Conservation (phyloP, 2,797 vertebrate genomes). For the Pangasius mekongensis region DNA sequence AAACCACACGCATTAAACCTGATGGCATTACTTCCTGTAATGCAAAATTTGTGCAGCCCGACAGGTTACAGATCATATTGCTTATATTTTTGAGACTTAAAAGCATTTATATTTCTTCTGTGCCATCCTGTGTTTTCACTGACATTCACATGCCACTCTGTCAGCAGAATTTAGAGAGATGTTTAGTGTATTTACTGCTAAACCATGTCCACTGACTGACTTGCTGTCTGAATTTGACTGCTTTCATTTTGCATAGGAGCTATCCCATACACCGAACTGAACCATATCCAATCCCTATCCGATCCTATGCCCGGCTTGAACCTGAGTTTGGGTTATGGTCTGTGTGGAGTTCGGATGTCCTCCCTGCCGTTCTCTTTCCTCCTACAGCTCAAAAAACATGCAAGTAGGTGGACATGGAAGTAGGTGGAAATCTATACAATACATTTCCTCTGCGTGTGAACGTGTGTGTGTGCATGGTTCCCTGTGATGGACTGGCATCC, state of each 20-base stretch:
- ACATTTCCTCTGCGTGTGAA: neutral
- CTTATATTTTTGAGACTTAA: neutral
- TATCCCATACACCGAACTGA: neutral
- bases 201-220: neutral
- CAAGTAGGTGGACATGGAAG: neutral
- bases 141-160: neutral
- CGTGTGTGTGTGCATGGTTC: neutral
- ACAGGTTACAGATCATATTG: neutral
- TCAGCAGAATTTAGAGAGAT: neutral
- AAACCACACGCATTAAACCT: conserved; percentile 30
- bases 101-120: neutral
- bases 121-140: neutral
- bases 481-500: neutral
- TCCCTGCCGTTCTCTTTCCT: neutral
- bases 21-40: conserved; percentile 7
- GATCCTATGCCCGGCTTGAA: neutral
- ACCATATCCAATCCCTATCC: neutral
- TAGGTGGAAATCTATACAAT: neutral
- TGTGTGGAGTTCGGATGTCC: neutral
- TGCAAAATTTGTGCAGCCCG: conserved; percentile 22
- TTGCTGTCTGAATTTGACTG: neutral
- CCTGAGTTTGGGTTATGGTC: neutral
- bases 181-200: neutral
- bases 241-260: neutral
- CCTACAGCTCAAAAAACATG: neutral